Base-by-base conservation (phyloP, 2,888 invertebrate genomes). In the Microchrysa polita region DNA sequence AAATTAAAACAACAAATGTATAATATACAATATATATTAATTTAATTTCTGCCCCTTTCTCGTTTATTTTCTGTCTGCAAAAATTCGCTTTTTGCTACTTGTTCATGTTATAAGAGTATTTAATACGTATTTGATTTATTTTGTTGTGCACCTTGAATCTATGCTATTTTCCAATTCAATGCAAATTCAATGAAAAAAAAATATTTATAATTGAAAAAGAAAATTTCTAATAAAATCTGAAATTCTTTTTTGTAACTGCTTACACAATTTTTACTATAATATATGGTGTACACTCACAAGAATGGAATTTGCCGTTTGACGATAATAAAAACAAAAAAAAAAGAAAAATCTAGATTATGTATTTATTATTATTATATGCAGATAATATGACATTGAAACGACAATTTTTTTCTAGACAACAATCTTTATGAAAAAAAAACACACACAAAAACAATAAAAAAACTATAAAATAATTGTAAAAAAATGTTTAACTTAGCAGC, bases 291-390 rank as follows among this genome's bases (percentile, higher is more conserved):
- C 18, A 48, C 12, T 4, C 27, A 18, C 20, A 55, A 20, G 55
- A 59, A 4, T 76, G 72, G 67, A 71, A 75, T 73, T 75, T 75
- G 76, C 74, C 75, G 76, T 76, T 77, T 65, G 74, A 74, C n/a
- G n/a, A n/a, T 67, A 72, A 75, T 67, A 52, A 63, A 48, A n/a
- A 48, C n/a, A n/a, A n/a, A n/a, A n/a, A n/a, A n/a, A n/a, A n/a
- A n/a, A n/a, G n/a, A 40, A 59, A 75, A 63, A 57, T 57, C 20
- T 69, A 69, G 22, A 23, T 74, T 69, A 74, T 42, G 14, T 63
- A 20, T 57, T 44, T 67, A 72, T 10, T 59, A 67, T 67, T 77
- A 67, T 75, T 74, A 74, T 77, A 76, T 71, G 61, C 67, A 77
- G 74, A 76, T 76, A 73, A 71, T 69, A 71, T 67, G 67, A 67